Percentiles rank a stretch among this genome's conserved stretches.
Evolutionary conservation across 2,113 vertebrate species (phyloP).

Genomic region (Sardina pilchardus): DNA sequence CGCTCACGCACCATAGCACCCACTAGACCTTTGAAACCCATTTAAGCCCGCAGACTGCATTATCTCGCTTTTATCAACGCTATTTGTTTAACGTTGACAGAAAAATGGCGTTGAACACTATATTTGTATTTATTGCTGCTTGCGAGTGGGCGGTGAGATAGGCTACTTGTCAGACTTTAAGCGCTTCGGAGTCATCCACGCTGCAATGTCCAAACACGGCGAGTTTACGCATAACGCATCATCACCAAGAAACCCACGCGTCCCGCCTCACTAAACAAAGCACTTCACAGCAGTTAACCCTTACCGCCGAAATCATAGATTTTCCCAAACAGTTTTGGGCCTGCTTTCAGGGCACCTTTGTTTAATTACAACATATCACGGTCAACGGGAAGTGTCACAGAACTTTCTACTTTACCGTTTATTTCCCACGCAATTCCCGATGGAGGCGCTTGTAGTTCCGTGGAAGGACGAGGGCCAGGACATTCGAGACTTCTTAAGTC

Average conservation of each 20-base stretch:
- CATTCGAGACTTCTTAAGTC: constrained; percentile 89
- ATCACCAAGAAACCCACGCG: constrained; percentile 66
- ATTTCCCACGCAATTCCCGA: constrained; percentile 73
- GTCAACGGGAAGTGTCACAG: constrained; percentile 25
- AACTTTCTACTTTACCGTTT: constrained; percentile 70
- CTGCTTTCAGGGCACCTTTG: neutral
- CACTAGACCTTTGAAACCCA: constrained; percentile 62
- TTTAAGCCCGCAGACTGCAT: constrained; percentile 43
- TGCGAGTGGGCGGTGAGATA: constrained; percentile 61
- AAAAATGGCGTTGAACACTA: constrained; percentile 27
- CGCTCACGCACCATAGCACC: constrained; percentile 35
- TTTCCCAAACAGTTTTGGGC: neutral
- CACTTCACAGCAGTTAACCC: constrained; percentile 64
- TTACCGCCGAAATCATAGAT: constrained; percentile 28
- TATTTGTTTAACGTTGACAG: constrained; percentile 43
- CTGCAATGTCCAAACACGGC: constrained; percentile 60
- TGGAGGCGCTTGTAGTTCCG: constrained; percentile 79
- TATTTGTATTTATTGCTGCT: constrained; percentile 45
- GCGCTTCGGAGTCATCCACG: constrained; percentile 53
- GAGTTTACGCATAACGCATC: constrained; percentile 62
- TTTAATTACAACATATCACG: neutral
- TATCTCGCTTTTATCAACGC: constrained; percentile 45
- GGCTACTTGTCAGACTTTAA: constrained; percentile 36
- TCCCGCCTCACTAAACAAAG: constrained; percentile 65
- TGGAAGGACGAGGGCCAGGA: constrained; percentile 96